Evolutionary conservation across 2,113 vertebrate species (phyloP), one percentile per base, ranked within the genome.

Genomic region (Rhabdomys dilectus): DNA sequence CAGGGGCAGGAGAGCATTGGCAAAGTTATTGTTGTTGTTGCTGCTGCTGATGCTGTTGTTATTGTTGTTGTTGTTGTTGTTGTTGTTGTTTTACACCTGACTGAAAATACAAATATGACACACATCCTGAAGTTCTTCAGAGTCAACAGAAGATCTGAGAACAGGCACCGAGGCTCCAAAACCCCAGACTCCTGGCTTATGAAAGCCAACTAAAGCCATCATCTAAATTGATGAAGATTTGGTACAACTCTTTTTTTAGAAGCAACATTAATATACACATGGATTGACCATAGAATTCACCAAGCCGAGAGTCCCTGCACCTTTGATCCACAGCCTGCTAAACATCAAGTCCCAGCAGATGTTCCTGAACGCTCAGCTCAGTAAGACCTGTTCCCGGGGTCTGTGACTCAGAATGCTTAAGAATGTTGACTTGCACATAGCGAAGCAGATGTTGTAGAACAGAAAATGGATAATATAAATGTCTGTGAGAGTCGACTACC

Each of bases 221-320:
- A 51, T 72, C 78, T 88, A 84, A 95, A 7, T 80, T 85, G 80
- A 93, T 85, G 88, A 93, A 92, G 39, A 78, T 64, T 42, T 70
- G 62, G 60, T n/a, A 53, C 64, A 89, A 93, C 85, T 81, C 68
- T 60, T 66, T 89, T 56, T 60, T 88, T 56, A 73, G 96, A 93
- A 94, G 48, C 68, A 80, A 75, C 15, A 5, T 75, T 76, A 88
- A 81, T 39, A 72, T 8, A 26, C n/a, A 29, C 73, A 90, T 68
- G 10, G 4, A 87, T 0, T 80, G 26, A 19, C 78, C 56, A 66
- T 31, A 78, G 60, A 91, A 95, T 39, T 92, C 77, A 85, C 64
- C 91, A 84, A 94, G 82, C 29, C 24, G 45, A 88, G 1, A 92
- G 62, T 53, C 24, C 51, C 19, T 48, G 64, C 31, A 66, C 21